Percentiles rank a stretch among this genome's conserved stretches.
These are phyloP conservation scores for Philopotamus ludificatus DNA, from an alignment of 1,140 invertebrate species.

Conservation along the genomic window DNA sequence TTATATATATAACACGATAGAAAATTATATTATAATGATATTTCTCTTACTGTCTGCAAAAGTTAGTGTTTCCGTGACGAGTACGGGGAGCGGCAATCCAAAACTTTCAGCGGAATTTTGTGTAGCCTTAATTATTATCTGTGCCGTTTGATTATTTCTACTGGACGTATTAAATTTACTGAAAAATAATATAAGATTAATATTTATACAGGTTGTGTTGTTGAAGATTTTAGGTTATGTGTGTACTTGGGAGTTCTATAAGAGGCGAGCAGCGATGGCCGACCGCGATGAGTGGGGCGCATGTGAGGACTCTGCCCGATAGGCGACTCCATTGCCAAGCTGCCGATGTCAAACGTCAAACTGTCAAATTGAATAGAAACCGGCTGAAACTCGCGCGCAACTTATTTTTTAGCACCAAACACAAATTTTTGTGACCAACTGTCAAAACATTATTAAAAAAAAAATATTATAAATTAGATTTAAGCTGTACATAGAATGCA, in stretches of 20 bases:
- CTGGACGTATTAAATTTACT: constrained; percentile 61
- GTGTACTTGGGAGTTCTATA: not conserved
- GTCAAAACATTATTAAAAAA: no score
- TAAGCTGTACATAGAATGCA: no score
- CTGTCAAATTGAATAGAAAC: no score
- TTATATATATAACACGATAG: not conserved
- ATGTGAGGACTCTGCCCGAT: not conserved
- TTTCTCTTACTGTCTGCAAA: constrained; percentile 67
- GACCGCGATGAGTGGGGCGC: not conserved
- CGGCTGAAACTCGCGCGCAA: no score
- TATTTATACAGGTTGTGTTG: not conserved
- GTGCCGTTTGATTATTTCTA: constrained; percentile 64
- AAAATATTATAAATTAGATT: no score
- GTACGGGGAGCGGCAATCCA: constrained; percentile 77
- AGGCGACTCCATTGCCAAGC: not conserved
- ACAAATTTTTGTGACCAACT: no score
- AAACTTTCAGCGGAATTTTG: constrained; percentile 70
- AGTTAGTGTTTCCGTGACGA: constrained; percentile 85
- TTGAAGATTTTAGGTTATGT: not conserved
- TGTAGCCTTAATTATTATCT: constrained; percentile 68
- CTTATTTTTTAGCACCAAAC: no score
- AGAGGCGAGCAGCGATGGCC: not conserved
- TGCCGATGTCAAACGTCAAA: no score
- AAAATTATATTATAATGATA: not conserved
- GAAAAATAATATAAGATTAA: constrained; percentile 38